Base-by-base conservation (phyloP, 2,888 invertebrate species). In the Eristalis tenax region DNA sequence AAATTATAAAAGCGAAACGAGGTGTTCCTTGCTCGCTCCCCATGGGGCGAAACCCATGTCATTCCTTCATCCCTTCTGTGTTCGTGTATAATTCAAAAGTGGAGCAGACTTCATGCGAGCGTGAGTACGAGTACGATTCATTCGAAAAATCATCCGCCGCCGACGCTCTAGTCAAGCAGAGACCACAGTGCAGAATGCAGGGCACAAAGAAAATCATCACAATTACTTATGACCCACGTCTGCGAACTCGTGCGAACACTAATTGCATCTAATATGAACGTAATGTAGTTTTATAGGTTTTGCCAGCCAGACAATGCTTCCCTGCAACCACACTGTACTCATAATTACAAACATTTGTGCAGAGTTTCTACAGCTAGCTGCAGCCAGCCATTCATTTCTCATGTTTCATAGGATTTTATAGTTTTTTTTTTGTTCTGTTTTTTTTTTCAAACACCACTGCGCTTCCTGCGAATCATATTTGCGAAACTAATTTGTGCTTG, bases 191-290 rank as follows among this genome's bases (percentile, higher is more conserved):
- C 43, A 50, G 43, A 5, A 4, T 4, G 28, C 43, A 50, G n/a
- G 18, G 43, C 1, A n/a, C 43, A 50, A 8, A n/a, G 50, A 50
- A 50, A 50, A 50, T 50, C 50, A 50, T 50, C 50, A 50, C 18
- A 18, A 50, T 50, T 50, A 50, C 50, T 50, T 50, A 50, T 18
- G 50, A 50, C 50, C 50, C 50, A 18, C 50, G 50, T 50, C 50
- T 50, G 50, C 50, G 18, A 50, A 18, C 50, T 50, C 50, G 50
- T 50, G 50, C 50, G 18, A 18, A 8, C 50, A 18, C 50, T 50
- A 50, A 50, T 50, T 50, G 50, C 50, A 50, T 50, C 50, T 50
- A 50, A 50, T 50, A 50, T 50, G 50, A 50, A 50, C 50, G 50
- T 50, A 50, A 50, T 50, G n/a, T 18, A 50, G 50, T 50, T 50